Evolutionary conservation across 2,797 vertebrate species (phyloP), one percentile per base, ranked within the genome.

Genomic region (Clarias laeviceps): DNA sequence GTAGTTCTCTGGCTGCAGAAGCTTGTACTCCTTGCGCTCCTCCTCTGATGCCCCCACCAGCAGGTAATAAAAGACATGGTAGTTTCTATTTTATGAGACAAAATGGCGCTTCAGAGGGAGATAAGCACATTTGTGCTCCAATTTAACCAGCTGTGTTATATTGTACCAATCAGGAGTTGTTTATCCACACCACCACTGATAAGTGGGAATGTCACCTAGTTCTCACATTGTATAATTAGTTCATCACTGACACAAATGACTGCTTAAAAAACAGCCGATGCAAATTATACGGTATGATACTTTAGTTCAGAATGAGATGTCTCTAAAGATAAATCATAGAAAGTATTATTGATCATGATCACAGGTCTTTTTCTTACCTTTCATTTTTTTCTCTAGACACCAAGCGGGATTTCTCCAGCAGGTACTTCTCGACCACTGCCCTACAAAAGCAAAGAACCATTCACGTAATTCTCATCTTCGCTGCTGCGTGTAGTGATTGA

Each of bases 31-130:
- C 89, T 95, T 95, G 77, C 95, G 96, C 82, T 99, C 98, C 62
- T 97, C 97, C 82, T 96, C 95, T 2, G 91, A 97, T 84, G 96
- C 97, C 6, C 98, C 98, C 86, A 99, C 94, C 88, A 99, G 93
- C 94, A 99, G 95, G 91, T 99, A 99, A 93, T 99, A 99, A 93
- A 99, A 99, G 73, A 99, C 98, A 0, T 99, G 98, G 89, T 99
- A 99, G 95, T 99, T 99, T 95, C 98, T 99, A 89, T 1, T 40
- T 70, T 74, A 73, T 12, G 40, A 61, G 87, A 29, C 73, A 24
- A 90, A 82, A 79, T 29, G 15, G 29, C 2, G n/a, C 54, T 37
- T 64, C 17, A 61, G 37, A 27, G 8, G 0, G 17, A 20, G 17
- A 57, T 27, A 37, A 85, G 24, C 40, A 59, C 0, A 15, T 34